These are phyloP conservation scores for Fabriciana adippe DNA, from an alignment of 2,888 invertebrate species.

Conservation along the genomic window DNA sequence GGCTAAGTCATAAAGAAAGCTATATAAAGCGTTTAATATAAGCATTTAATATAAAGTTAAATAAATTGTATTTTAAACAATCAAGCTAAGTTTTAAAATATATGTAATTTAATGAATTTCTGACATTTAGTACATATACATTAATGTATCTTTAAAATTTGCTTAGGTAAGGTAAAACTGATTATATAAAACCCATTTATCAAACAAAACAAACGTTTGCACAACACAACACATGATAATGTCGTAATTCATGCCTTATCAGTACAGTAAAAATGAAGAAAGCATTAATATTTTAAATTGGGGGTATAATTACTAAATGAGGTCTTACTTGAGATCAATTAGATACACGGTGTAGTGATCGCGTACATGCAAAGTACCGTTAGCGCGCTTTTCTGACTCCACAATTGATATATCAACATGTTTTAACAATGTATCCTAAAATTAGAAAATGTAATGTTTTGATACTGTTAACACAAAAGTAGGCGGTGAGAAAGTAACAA, in stretches of 20 bases:
- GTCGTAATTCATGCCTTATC: constrained; percentile 32
- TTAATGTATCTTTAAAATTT: too few relatives aligned
- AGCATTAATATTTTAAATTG: constrained; percentile 25
- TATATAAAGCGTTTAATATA: too few relatives aligned
- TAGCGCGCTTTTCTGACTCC: constrained; percentile 89
- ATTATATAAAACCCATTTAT: neutral
- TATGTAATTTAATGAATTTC: too few relatives aligned
- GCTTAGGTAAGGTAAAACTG: neutral
- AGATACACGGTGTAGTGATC: constrained; percentile 91
- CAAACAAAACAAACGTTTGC: neutral
- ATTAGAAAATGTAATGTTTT: constrained; percentile 46
- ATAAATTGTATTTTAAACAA: too few relatives aligned
- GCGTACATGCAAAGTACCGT: constrained; percentile 87
- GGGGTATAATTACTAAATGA: constrained; percentile 41
- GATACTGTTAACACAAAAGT: constrained; percentile 46
- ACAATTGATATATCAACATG: constrained; percentile 89
- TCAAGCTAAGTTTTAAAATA: too few relatives aligned
- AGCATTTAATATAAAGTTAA: too few relatives aligned
- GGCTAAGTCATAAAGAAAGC: constrained; percentile 5
- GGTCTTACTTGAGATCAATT: constrained; percentile 88
- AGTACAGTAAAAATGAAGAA: constrained; percentile 46
- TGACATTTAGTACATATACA: too few relatives aligned
- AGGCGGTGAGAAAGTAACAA: constrained; percentile 56
- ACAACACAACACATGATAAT: neutral
- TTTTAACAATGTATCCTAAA: constrained; percentile 85